Base-by-base conservation (phyloP, 2,113 vertebrate genomes). In the Mugil cephalus region DNA sequence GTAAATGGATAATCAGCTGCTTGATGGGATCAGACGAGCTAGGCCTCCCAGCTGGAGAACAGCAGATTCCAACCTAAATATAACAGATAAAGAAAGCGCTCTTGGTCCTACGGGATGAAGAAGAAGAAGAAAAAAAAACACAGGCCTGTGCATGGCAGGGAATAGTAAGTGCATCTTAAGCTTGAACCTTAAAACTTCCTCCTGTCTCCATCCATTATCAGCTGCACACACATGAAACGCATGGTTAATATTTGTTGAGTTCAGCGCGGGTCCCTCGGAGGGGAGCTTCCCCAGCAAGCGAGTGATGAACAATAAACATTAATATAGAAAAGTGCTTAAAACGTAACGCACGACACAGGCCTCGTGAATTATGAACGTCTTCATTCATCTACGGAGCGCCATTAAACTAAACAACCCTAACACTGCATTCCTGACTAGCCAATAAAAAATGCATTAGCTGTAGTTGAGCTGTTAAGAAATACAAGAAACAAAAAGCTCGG, bases 1-100 rank as follows among this genome's bases (percentile, higher is more conserved):
- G n/a, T n/a, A n/a, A 9, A 46, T n/a, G 21, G 39, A 68, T 15
- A 71, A 42, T 24, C 14, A 59, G 40, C 6, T 53, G 50, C 34
- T 40, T 82, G 65, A 80, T 74, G 54, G 70, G 80, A 85, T 91
- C 84, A 82, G 74, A 84, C 89, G 86, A 69, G 80, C 76, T 53
- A 47, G 69, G 76, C 69, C 61, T 83, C 75, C 87, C 83, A 91
- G 79, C 88, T 89, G 70, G 79, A 82, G 84, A 88, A 78, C 61
- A 10, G 65, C 71, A 84, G 39, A 90, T 79, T 64, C 56, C 67
- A 64, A 69, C 56, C 91, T 92, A 91, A 92, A 92, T 91, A 89
- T 91, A 91, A 74, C 75, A 77, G 64, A n/a, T n/a, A n/a, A n/a
- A 56, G 15, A 80, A 86, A 88, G 80, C 79, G 74, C 86, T 85